Evolutionary conservation across 1,140 invertebrate species (phyloP).

Genomic region (Procambarus virginalis): DNA sequence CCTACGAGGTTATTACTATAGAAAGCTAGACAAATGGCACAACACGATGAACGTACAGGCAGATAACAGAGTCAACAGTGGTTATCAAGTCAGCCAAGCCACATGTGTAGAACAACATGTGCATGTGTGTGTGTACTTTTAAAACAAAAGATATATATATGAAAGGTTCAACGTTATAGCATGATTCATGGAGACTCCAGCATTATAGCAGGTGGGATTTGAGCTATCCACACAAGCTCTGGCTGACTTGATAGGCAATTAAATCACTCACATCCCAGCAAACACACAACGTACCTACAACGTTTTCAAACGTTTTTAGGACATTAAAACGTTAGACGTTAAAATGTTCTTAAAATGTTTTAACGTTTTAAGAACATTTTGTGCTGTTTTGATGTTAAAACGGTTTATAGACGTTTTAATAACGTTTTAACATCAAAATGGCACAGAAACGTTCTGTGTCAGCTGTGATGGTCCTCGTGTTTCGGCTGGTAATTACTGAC

Average conservation of each 20-base stretch:
- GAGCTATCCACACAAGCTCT: neutral
- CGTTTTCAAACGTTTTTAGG: too few relatives aligned
- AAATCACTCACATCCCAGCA: neutral
- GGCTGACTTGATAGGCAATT: neutral
- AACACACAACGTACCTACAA: too few relatives aligned
- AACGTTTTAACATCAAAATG: too few relatives aligned
- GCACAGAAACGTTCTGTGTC: too few relatives aligned
- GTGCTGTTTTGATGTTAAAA: too few relatives aligned
- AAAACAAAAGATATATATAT: neutral
- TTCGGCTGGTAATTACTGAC: neutral
- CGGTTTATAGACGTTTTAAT: too few relatives aligned
- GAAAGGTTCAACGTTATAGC: neutral
- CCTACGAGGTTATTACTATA: slow-evolving; percentile 12
- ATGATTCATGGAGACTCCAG: neutral
- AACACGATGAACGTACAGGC: slow-evolving; percentile 27
- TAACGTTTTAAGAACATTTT: too few relatives aligned
- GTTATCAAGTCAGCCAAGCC: slow-evolving; percentile 26
- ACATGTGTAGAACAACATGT: slow-evolving; percentile 7
- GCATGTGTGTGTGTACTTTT: neutral
- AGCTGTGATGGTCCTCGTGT: neutral
- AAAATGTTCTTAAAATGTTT: too few relatives aligned
- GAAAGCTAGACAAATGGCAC: slow-evolving; percentile 31
- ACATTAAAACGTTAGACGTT: too few relatives aligned
- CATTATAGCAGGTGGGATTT: neutral
- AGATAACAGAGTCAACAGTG: slow-evolving; percentile 13